Base-by-base conservation (phyloP, 2,888 invertebrate genomes). In the Tiliacea citrago region DNA sequence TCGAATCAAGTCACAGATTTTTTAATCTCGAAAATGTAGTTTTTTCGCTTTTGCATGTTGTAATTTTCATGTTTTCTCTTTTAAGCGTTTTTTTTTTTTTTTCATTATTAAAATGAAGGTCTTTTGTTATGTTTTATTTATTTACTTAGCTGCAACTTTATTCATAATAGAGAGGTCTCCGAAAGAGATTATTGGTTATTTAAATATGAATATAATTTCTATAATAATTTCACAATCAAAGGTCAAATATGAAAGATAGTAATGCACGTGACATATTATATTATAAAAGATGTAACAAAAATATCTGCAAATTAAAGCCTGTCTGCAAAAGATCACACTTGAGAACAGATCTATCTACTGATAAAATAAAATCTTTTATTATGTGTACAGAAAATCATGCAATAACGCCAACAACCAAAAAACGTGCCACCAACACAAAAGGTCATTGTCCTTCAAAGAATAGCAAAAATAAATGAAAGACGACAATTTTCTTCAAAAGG, bases 1-100 rank as follows among this genome's bases (percentile, higher is more conserved):
- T 67, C 68, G 67, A 79, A 85, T 85, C 70, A 75, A 81, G 81
- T 74, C 67, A 55, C 72, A 66, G 47, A 47, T 57, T 77, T 75
- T 85, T 76, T 51, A 55, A 75, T 77, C 53, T 77, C 24, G 10
- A 53, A 79, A 67, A 77, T 70, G 24, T 73, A 18, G 29, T 65
- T 78, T 58, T 72, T 51, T 74, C 8, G 24, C 29, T 35, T 72
- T 60, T 61, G 24, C 18, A 10, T 63, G 45, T 65, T 74, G n/a
- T 67, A 9, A 42, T 73, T 63, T 70, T n/a, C 21, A 55, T 70
- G 1, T 35, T 57, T 70, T 63, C 12, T 53, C 1, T 60, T 71
- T 62, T 21, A 63, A 13, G 13, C 55, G 18, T 47, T 61, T 12
- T 12, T 7, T 35, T 47, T 58, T 24, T 61, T 71, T 61, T 71